Conservation (phyloP, 2,888 invertebrate genomes). For the Polydrusus pterygomalis region DNA sequence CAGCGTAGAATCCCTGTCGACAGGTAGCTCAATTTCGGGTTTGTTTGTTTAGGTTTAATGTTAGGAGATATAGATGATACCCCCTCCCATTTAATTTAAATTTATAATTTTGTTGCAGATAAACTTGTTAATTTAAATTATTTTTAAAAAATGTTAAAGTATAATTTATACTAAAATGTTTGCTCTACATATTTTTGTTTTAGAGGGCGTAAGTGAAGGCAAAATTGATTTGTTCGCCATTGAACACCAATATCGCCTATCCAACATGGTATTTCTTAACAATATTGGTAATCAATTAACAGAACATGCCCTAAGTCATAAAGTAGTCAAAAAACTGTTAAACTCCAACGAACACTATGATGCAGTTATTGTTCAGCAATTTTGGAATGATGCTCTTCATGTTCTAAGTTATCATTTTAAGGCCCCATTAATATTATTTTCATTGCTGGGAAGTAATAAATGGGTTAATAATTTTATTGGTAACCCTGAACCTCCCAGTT, state of each 20-base stretch:
- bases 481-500: conserved; percentile 72
- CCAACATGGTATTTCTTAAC: conserved; percentile 44
- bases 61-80: too few relatives aligned
- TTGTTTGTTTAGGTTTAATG: too few relatives aligned
- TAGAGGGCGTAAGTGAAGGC: not conserved
- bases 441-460: conserved; percentile 71
- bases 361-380: conserved; percentile 71
- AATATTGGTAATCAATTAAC: conserved; percentile 46
- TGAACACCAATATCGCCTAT: not conserved
- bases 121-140: not conserved
- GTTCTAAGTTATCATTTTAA: conserved; percentile 69
- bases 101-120: too few relatives aligned
- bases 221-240: conserved; percentile 1
- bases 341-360: conserved; percentile 68
- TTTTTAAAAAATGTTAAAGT: too few relatives aligned
- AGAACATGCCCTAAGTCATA: conserved; percentile 58
- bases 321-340: conserved; percentile 62
- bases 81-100: too few relatives aligned
- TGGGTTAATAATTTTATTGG: conserved; percentile 73
- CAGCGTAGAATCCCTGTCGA: too few relatives aligned
- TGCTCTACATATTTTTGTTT: not conserved
- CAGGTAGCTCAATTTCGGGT: too few relatives aligned
- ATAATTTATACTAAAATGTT: not conserved
- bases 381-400: conserved; percentile 72
- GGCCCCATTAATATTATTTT: conserved; percentile 69